Evolutionary conservation across 2,888 invertebrate genomes (phyloP), one percentile per base, ranked within the genome.

Genomic region (Drosophila anomalipes): DNA sequence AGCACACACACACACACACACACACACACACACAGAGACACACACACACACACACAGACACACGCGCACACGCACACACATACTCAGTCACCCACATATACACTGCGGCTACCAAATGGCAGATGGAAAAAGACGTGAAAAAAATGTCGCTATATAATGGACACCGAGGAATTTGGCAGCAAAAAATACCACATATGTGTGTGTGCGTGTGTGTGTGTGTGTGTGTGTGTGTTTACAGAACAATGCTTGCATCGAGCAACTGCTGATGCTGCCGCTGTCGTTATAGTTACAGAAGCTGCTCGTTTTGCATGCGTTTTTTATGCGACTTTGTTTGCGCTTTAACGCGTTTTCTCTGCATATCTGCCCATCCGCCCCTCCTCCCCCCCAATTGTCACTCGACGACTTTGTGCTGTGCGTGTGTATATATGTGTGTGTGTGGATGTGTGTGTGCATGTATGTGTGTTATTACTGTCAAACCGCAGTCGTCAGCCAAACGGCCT

Each of bases 381-480:
- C 14, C 7, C 19, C 19, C 19, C 10, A 33, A 16, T 44, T 14
- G 22, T 44, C 44, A 44, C n/a, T 12, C 22, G 41, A 12, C 19
- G 14, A 22, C 33, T 28, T 58, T 41, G 19, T 53, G 32, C 14
- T 5, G 22, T 41, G 32, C 32, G 22, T 64, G 53, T 53, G 14
- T 53, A n/a, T 22, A 47, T 58, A 4, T 37, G 6, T 49, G 28
- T 30, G 32, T 30, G 37, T 39, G 22, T 32, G 30, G 22, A 22
- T 39, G 30, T 32, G 49, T 60, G 37, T 51, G n/a, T 39, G 44
- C 37, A 33, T n/a, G 67, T 58, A 63, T 62, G 62, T 71, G 74
- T 79, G 80, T 82, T 84, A 82, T 83, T 81, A 74, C 87, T 74
- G 79, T 61, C 89, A 74, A 81, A 70, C 75, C 70, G 76, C 82